A percentile compares a stretch with the other conserved stretches of the same genome.
Conservation (phyloP, 2,797 vertebrate genomes). For the Gymnothorax reevesii region DNA sequence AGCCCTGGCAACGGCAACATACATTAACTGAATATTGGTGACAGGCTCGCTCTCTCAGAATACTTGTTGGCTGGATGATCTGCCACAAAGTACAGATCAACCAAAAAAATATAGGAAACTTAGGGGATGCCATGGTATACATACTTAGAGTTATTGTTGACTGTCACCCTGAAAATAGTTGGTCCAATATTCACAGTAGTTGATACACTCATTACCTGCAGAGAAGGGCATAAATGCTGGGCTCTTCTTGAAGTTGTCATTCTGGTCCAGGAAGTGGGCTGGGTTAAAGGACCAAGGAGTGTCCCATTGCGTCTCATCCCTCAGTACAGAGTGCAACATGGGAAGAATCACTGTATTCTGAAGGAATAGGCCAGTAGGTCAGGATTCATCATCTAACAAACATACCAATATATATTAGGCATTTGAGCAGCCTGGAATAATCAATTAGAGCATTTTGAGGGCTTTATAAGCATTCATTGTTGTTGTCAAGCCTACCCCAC, state of each 20-base stretch:
- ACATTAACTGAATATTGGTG: too few species aligned
- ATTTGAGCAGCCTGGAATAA: too few species aligned
- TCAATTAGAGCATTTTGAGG: neutral
- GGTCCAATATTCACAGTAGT: neutral
- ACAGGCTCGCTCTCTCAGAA: too few species aligned
- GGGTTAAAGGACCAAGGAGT: slow-evolving; percentile 67
- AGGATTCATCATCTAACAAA: too few species aligned
- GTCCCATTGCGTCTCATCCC: slow-evolving; percentile 60
- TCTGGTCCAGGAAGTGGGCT: slow-evolving; percentile 66
- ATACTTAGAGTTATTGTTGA: too few species aligned
- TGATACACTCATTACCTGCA: slow-evolving; percentile 56
- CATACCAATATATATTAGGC: neutral
- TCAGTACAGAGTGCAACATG: slow-evolving; percentile 69
- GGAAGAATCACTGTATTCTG: slow-evolving; percentile 66
- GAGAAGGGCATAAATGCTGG: slow-evolving; percentile 67
- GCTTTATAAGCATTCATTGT: neutral
- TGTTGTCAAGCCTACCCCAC: neutral
- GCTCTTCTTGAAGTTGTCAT: slow-evolving; percentile 69
- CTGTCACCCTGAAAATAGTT: too few species aligned
- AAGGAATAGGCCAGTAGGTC: neutral
- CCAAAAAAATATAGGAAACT: too few species aligned
- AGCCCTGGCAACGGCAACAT: too few species aligned
- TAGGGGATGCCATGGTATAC: too few species aligned
- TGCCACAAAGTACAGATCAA: too few species aligned
- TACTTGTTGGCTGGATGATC: too few species aligned